Percentiles rank a stretch among this genome's conserved stretches.
phyloP scores from a whole-genome alignment of 1,140 invertebrate genomes.

The Branchinecta lindahli region DNA sequence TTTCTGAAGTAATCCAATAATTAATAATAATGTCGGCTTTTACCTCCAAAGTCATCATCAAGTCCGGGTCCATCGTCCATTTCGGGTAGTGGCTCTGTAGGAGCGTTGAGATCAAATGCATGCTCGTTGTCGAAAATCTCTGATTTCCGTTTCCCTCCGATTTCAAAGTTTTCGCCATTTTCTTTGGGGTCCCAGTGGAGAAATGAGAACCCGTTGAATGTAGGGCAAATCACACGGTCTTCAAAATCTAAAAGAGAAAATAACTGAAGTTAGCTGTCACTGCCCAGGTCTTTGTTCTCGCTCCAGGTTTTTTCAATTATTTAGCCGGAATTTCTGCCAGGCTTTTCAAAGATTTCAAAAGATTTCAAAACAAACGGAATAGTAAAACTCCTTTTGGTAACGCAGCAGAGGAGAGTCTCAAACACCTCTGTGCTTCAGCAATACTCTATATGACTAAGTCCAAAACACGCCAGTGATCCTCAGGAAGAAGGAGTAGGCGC shows the following conservation, averaged over 20 bases:
- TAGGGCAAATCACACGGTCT: slow-evolving; percentile 28
- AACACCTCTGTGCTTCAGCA: too few species aligned
- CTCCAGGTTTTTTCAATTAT: too few species aligned
- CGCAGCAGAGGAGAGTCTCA: too few species aligned
- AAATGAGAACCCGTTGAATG: slow-evolving; percentile 29
- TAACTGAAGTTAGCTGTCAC: not conserved
- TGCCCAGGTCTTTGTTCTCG: too few species aligned
- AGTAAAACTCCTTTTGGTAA: too few species aligned
- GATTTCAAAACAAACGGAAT: too few species aligned
- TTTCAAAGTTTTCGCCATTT: slow-evolving; percentile 22
- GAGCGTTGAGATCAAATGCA: slow-evolving; percentile 34
- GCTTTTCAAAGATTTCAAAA: too few species aligned
- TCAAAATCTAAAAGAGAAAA: slow-evolving; percentile 24
- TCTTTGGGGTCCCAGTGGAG: slow-evolving; percentile 27
- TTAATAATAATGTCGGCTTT: slow-evolving; percentile 26
- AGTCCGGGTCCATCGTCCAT: slow-evolving; percentile 23
- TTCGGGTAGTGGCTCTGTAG: slow-evolving; percentile 25
- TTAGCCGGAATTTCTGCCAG: too few species aligned
- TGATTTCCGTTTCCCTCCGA: slow-evolving; percentile 3
- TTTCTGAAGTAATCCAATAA: too few species aligned
- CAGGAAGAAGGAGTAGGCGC: too few species aligned
- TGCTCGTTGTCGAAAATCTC: slow-evolving; percentile 23
- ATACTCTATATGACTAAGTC: too few species aligned
- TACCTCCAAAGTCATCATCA: slow-evolving; percentile 18
- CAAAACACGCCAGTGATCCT: too few species aligned